Conservation (phyloP, 2,888 invertebrate species). For the Odontomyia ornata region DNA sequence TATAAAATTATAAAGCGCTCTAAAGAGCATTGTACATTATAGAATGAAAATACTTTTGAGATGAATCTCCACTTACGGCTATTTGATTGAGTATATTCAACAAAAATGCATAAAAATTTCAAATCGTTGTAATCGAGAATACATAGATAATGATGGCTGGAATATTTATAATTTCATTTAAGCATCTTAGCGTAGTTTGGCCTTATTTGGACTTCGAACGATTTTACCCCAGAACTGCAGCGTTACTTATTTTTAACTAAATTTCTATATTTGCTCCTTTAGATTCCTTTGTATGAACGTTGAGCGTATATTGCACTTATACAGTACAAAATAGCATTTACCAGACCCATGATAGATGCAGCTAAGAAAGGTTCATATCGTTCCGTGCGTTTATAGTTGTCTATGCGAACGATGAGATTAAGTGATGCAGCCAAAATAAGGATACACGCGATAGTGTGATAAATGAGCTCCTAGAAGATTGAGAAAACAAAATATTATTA, state of each 20-base stretch:
- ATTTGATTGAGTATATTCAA: neutral
- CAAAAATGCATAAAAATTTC: neutral
- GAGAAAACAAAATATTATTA: neutral
- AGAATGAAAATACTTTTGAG: neutral
- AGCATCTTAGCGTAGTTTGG: too few relatives aligned
- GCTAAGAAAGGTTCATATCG: constrained; percentile 75
- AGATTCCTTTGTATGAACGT: constrained; percentile 79
- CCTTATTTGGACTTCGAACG: too few relatives aligned
- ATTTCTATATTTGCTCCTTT: too few relatives aligned
- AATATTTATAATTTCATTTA: too few relatives aligned
- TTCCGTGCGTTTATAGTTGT: constrained; percentile 65
- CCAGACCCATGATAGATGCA: constrained; percentile 77
- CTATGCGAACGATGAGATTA: constrained; percentile 73
- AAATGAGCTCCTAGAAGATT: constrained; percentile 77
- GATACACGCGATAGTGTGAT: constrained; percentile 78
- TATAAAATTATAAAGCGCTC: neutral
- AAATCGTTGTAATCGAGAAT: too few relatives aligned
- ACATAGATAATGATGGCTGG: too few relatives aligned
- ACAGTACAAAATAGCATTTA: constrained; percentile 77
- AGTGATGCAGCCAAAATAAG: constrained; percentile 77
- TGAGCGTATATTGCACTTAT: constrained; percentile 81
- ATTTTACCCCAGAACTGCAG: too few relatives aligned
- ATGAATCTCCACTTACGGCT: neutral
- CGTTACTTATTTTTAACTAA: too few relatives aligned
- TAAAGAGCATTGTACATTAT: neutral